Conservation (phyloP, 2,113 vertebrate genomes). For the Pipra filicauda region DNA sequence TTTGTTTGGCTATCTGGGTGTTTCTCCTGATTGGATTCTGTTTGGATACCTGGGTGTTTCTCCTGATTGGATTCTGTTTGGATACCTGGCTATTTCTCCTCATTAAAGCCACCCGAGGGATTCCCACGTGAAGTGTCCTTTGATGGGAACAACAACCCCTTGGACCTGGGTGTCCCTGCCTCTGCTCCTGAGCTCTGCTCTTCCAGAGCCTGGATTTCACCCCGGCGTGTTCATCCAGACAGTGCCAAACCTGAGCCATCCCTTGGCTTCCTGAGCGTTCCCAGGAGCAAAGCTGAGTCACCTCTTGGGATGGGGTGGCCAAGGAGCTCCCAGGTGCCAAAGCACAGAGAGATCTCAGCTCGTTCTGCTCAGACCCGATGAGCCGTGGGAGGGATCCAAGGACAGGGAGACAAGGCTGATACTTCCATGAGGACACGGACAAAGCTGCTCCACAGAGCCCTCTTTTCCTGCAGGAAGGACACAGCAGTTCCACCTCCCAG, state of each 20-base stretch:
- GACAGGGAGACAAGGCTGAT: accelerated
- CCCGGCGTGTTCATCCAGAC: accelerated
- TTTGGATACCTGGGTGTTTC: background rate
- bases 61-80: background rate
- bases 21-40: too few species aligned
- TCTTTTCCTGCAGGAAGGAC: background rate
- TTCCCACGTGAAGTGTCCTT: accelerated
- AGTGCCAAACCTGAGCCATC: background rate
- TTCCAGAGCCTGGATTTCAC: accelerated
- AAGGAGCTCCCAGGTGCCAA: background rate
- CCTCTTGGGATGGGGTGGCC: background rate
- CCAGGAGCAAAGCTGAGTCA: background rate
- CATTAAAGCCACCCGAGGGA: background rate
- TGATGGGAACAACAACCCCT: background rate
- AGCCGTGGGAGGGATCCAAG: background rate
- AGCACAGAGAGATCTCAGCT: background rate
- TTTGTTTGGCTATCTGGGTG: background rate
- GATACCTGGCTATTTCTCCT: background rate
- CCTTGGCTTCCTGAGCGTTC: background rate
- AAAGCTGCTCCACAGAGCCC: background rate
- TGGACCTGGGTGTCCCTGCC: accelerated
- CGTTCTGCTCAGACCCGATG: accelerated
- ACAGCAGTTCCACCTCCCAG: background rate
- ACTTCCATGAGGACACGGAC: accelerated
- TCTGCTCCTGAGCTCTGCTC: background rate